Base-by-base conservation (phyloP, 2,113 vertebrate genomes). In the Epinephelus fuscoguttatus region DNA sequence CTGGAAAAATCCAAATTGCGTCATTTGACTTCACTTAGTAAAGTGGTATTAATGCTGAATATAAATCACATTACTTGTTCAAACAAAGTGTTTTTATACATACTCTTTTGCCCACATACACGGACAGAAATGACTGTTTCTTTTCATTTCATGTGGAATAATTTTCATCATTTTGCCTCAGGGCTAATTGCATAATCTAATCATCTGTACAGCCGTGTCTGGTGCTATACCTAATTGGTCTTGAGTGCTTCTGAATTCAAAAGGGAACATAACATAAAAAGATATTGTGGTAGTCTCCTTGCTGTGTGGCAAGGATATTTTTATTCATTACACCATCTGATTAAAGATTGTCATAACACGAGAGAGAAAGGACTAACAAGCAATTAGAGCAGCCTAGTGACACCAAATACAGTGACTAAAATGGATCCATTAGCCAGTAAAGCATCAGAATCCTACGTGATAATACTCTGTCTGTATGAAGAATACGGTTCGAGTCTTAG, bases 271-370 rank as follows among this genome's bases (percentile, higher is more conserved):
- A 55, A 57, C 57, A 70, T 49, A 52, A 70, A 82, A 81, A 68
- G 4, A 81, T 60, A 70, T 57, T 66, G 67, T 60, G n/a, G 21
- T 60, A 61, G 13, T 73, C 19, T 33, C 64, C 75, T 70, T 67
- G 30, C 68, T 79, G 61, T 82, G 85, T 87, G 70, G 37, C 33
- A 50, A 71, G 66, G 60, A 75, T 66, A 85, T 88, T 90, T 87
- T 74, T 61, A 82, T 84, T 70, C 64, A 84, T 81, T 64, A 70
- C 77, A 78, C 78, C 13, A 13, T 77, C 79, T 68, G 66, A 91
- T 89, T 89, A 90, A 90, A 73, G 81, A 89, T 80, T 64, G 70
- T 81, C 68, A 73, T 62, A 77, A 76, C 53, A 79, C 72, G 50
- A 81, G 70, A 80, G 80, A 77, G 82, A 76, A 79, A 57, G 10